phyloP scores from a whole-genome alignment of 2,888 invertebrate species.

The Peribatodes rhomboidaria region DNA sequence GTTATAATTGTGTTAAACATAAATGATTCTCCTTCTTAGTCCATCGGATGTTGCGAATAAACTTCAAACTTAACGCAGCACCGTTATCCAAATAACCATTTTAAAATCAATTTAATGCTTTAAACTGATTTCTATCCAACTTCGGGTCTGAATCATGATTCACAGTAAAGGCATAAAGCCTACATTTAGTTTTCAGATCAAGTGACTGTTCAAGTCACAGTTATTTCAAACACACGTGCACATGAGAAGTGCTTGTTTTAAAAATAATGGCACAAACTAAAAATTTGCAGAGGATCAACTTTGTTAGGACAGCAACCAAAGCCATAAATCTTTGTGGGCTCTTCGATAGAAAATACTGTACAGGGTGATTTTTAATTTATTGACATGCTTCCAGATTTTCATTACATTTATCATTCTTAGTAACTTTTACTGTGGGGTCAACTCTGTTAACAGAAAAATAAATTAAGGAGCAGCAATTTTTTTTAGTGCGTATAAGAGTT shows the following conservation, averaged over 20 bases:
- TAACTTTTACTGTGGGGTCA: no score
- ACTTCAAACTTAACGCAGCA: not conserved
- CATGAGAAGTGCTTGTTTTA: constrained; percentile 25
- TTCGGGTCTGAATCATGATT: constrained; percentile 5
- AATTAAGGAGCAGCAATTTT: no score
- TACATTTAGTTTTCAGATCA: constrained; percentile 5
- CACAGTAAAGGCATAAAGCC: constrained; percentile 7
- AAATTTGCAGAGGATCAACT: not conserved
- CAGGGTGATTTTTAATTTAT: no score
- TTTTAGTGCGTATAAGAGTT: no score
- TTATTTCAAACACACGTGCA: constrained; percentile 29
- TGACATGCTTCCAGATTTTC: no score
- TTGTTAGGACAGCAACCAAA: not conserved
- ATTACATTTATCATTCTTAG: no score
- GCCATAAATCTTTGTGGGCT: no score
- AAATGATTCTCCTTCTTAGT: no score
- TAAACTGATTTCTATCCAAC: not conserved
- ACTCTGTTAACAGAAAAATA: no score
- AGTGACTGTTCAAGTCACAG: constrained; percentile 18
- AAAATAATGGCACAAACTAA: constrained; percentile 21
- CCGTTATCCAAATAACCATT: not conserved
- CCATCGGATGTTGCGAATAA: no score
- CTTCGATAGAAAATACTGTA: no score
- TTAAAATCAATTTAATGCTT: not conserved
- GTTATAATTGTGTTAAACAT: no score